These are phyloP conservation scores for Grapholita molesta DNA, from an alignment of 1,140 invertebrate species.

Conservation along the genomic window DNA sequence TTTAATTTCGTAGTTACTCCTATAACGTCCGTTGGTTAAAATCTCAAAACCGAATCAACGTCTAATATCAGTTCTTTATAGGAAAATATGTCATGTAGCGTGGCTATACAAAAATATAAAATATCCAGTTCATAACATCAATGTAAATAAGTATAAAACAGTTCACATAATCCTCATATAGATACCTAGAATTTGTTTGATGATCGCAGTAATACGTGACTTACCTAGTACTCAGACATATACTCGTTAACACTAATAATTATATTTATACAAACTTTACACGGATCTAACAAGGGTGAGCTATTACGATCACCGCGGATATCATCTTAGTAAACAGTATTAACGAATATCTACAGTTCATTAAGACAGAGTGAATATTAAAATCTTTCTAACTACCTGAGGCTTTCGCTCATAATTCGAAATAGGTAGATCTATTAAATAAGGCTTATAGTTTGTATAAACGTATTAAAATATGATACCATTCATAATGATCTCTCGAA, in stretches of 20 bases:
- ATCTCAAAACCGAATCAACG: slow-evolving; percentile 44
- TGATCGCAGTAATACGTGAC: slow-evolving; percentile 5
- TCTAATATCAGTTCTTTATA: slow-evolving; percentile 45
- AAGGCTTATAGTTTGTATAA: slow-evolving; percentile 59
- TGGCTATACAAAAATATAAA: slow-evolving; percentile 57
- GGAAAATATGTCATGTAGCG: slow-evolving; percentile 51
- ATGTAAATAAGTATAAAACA: slow-evolving; percentile 38
- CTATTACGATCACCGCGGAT: slow-evolving; percentile 27
- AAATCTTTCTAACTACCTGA: slow-evolving; percentile 47
- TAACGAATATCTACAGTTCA: slow-evolving; percentile 40
- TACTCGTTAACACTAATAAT: slow-evolving; percentile 24
- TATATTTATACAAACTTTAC: slow-evolving; percentile 31
- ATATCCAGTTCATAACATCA: slow-evolving; percentile 47
- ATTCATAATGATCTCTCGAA: slow-evolving; percentile 64
- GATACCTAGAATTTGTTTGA: background rate
- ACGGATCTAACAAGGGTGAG: slow-evolving; percentile 42
- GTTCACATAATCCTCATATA: slow-evolving; percentile 13
- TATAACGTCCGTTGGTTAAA: slow-evolving; percentile 59
- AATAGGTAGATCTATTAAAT: slow-evolving; percentile 42
- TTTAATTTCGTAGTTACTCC: slow-evolving; percentile 66
- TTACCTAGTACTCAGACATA: slow-evolving; percentile 13
- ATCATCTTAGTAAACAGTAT: slow-evolving; percentile 15
- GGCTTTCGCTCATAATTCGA: slow-evolving; percentile 37
- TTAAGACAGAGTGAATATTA: slow-evolving; percentile 45
- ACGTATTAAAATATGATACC: slow-evolving; percentile 73